Base-by-base conservation (phyloP, 1,140 invertebrate species). In the Caenorhabditis briggsae region DNA sequence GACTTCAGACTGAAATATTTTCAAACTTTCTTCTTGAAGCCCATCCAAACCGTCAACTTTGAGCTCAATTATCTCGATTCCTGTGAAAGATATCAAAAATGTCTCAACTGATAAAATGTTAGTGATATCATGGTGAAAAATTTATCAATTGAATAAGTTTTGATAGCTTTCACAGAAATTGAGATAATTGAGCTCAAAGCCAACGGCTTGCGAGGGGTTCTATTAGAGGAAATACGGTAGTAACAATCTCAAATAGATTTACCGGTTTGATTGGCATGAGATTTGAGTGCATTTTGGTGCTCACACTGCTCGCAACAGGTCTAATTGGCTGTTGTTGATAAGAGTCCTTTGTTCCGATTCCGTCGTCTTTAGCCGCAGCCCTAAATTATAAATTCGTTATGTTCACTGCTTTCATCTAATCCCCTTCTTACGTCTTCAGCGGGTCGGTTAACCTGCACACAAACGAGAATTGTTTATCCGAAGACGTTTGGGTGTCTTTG, bases 401-500 rank as follows among this genome's bases (percentile, higher is more conserved):
- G 43, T 41, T 7, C 25, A 16, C 33, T 50, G 14, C 23, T 5
- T 46, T 16, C 46, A 46, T 6, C 20, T 50, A 53, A 46, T 43
- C 33, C 9, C 12, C 14, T 11, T 12, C 43, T 50, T 53, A 78
- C 70, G 46, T 78, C n/a, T 78, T 78, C 43, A 78, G 12, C 46
- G 43, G 70, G 46, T 78, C 85, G 5, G 89, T 86, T 46, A 89
- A 85, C 70, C 90, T 84, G 82, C 89, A 89, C 18, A 89, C 88
- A 70, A 89, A 89, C 16, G 82, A 83, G 85, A 87, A 89, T 59
- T 88, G 89, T 50, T 88, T 88, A 64, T 89, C 89, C 18, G 58
- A 53, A 5, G 83, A 53, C 5, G 89, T 89, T 59, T 89, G 89
- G 9, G 86, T 89, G 83, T 87, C 83, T 58, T 89, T 87, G 82